Conservation (phyloP, 2,797 vertebrate species). For the Somateria mollissima region DNA sequence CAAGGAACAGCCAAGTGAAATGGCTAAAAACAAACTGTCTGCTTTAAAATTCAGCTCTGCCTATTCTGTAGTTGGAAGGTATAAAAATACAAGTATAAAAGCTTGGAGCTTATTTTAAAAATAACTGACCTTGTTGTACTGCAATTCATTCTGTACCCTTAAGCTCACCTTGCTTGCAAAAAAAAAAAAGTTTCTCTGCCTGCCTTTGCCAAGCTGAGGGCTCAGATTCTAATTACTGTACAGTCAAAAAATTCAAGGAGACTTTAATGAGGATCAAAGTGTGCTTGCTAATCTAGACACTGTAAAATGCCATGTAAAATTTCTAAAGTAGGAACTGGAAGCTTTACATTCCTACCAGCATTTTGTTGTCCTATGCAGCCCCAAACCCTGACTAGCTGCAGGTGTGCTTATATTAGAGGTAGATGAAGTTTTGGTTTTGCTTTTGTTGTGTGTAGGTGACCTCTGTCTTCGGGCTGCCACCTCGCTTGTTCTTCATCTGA, state of each 20-base stretch:
- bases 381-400: not conserved
- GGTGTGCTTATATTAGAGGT: not conserved
- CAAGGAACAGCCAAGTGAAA: not conserved
- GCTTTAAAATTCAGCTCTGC: constrained; percentile 14
- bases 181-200: not conserved
- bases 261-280: not conserved
- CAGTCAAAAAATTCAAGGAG: not conserved
- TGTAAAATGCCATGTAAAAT: not conserved
- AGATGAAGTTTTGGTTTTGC: not conserved
- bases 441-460: not conserved
- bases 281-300: not conserved
- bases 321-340: not conserved
- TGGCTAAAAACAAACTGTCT: not conserved
- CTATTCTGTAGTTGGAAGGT: not conserved
- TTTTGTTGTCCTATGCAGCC: not conserved
- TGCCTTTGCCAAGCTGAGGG: not conserved
- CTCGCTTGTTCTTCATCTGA: not conserved
- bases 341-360: not conserved
- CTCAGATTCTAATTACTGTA: not conserved
- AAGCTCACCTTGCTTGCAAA: constrained; percentile 1
- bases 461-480: not conserved
- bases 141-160: constrained; percentile 16
- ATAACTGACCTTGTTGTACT: constrained; percentile 2
- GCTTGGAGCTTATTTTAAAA: constrained; percentile 17
- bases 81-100: not conserved